phyloP scores from a whole-genome alignment of 2,888 invertebrate genomes.

The Embidobia sp. region DNA sequence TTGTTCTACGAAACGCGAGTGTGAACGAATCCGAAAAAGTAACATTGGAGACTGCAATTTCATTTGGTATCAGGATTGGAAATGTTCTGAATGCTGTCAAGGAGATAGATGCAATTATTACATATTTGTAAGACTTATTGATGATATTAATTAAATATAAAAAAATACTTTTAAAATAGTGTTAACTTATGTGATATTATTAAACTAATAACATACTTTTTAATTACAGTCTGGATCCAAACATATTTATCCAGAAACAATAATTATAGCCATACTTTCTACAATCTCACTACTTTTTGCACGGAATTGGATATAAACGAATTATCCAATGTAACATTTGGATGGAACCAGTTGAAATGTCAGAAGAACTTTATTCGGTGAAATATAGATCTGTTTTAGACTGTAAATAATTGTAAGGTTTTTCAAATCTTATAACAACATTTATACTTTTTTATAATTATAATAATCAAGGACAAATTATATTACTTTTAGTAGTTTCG shows the following conservation, averaged over 20 bases:
- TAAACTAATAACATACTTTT: conserved; percentile 34
- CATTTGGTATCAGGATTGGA: conserved; percentile 98
- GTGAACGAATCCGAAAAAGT: conserved; percentile 87
- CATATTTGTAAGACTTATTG: conserved; percentile 89
- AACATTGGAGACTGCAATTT: conserved; percentile 92
- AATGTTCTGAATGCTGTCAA: conserved; percentile 96
- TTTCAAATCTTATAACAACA: too few relatives aligned
- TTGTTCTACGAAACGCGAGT: conserved; percentile 91
- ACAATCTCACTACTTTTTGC: conserved; percentile 5
- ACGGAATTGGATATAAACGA: background rate
- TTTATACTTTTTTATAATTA: too few relatives aligned
- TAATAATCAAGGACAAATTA: too few relatives aligned
- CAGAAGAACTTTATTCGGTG: too few relatives aligned
- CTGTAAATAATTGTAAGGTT: too few relatives aligned
- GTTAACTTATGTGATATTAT: too few relatives aligned
- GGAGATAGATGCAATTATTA: conserved; percentile 98
- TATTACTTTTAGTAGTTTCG: too few relatives aligned
- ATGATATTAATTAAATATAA: background rate
- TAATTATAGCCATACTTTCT: conserved; percentile 17
- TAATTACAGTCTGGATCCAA: conserved; percentile 71
- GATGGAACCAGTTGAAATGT: too few relatives aligned
- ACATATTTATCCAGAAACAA: conserved; percentile 34
- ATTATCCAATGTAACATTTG: too few relatives aligned
- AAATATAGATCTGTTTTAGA: too few relatives aligned
- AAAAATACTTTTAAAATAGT: background rate